Evolutionary conservation across 1,140 invertebrate species (phyloP).

Genomic region (Bilobella aurantiaca): DNA sequence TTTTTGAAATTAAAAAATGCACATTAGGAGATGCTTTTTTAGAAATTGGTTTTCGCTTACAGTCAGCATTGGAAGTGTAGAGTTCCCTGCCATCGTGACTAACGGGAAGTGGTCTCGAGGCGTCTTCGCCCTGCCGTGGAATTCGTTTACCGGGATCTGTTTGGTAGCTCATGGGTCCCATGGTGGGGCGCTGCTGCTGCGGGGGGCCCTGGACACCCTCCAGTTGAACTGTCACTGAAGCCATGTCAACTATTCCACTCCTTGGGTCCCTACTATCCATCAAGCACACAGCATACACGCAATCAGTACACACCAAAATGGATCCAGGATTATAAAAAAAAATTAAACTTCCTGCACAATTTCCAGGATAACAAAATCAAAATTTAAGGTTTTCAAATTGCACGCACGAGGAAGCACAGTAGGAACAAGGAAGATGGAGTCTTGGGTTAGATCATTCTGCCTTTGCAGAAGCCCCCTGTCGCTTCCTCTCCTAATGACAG

Average conservation of each 20-base stretch:
- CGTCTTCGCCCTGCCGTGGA: neutral
- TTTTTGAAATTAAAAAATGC: no score
- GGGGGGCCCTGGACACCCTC: neutral
- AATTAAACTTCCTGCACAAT: no score
- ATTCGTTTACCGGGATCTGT: neutral
- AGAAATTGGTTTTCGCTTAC: no score
- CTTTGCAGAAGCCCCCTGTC: no score
- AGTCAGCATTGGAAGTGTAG: neutral
- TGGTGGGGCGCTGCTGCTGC: neutral
- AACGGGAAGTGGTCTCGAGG: neutral
- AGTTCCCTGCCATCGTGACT: neutral
- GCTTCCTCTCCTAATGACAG: no score
- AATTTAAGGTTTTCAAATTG: no score
- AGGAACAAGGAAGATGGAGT: no score
- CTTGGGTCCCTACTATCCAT: neutral
- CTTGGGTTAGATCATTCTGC: no score
- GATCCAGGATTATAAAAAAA: no score
- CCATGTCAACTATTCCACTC: neutral
- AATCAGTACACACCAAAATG: neutral
- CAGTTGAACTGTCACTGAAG: neutral
- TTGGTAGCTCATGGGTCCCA: slow-evolving; percentile 2
- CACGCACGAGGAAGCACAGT: no score
- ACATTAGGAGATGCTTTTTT: no score
- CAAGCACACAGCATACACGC: neutral
- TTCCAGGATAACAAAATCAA: no score